These are phyloP conservation scores for Noctua janthe DNA, from an alignment of 2,888 invertebrate species.

Conservation along the genomic window DNA sequence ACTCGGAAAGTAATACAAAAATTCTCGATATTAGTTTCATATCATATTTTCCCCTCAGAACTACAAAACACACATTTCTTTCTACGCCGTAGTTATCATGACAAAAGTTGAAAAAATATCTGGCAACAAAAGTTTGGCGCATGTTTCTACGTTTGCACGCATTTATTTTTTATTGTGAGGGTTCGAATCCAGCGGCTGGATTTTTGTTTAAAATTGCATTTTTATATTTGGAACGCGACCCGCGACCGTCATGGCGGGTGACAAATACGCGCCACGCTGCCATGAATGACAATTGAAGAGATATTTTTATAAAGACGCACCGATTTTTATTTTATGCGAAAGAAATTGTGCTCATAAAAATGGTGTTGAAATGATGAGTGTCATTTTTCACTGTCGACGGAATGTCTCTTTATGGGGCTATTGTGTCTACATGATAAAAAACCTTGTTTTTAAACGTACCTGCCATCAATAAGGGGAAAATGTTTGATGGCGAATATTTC, in stretches of 20 bases:
- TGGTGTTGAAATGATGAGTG: conserved; percentile 89
- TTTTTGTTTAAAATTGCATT: conserved; percentile 90
- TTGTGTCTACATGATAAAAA: conserved; percentile 83
- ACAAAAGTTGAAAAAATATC: conserved; percentile 67
- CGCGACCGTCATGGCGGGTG: conserved; percentile 86
- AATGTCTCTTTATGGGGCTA: conserved; percentile 86
- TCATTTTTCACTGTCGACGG: conserved; percentile 88
- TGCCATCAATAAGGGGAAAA: conserved; percentile 61
- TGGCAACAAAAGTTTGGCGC: conserved; percentile 73
- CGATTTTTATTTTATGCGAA: conserved; percentile 89
- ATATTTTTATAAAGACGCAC: conserved; percentile 89
- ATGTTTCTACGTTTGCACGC: conserved; percentile 81
- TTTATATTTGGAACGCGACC: conserved; percentile 90
- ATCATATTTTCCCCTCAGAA: too few relatives aligned
- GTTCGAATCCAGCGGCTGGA: conserved; percentile 82
- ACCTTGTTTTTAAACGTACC: conserved; percentile 71
- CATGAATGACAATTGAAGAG: conserved; percentile 91
- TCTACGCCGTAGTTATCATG: conserved; percentile 22
- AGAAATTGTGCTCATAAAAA: conserved; percentile 90
- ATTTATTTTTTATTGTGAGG: conserved; percentile 88
- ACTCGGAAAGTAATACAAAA: not conserved
- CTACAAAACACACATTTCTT: conserved; percentile 4
- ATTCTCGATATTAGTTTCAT: not conserved
- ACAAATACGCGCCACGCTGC: conserved; percentile 89
- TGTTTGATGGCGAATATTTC: conserved; percentile 48